Percentiles rank a stretch among this genome's conserved stretches.
Conservation (phyloP, 2,113 vertebrate species). For the Thamnophis sirtalis region DNA sequence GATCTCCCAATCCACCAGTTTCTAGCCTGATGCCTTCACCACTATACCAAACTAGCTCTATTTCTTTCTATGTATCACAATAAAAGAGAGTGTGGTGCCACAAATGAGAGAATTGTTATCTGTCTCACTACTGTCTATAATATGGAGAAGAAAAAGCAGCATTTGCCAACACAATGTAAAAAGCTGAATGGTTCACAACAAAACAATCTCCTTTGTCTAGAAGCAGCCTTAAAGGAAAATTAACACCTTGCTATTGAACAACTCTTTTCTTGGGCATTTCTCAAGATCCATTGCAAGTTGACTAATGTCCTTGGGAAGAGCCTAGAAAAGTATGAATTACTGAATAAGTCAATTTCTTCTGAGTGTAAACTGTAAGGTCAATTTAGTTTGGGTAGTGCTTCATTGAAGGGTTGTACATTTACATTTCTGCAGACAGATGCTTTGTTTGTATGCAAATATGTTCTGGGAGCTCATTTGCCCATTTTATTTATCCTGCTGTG, state of each 20-base stretch:
- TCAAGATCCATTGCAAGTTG: slow-evolving; percentile 29
- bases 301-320: slow-evolving; percentile 31
- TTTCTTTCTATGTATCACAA: neutral
- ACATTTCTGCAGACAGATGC: neutral
- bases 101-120: neutral
- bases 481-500: neutral
- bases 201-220: neutral
- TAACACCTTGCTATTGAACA: slow-evolving; percentile 42
- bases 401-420: neutral
- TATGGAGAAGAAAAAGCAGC: neutral
- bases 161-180: neutral
- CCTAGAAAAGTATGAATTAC: slow-evolving; percentile 33
- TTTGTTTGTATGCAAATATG: neutral
- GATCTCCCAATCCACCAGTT: neutral
- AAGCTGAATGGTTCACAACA: neutral
- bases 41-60: neutral
- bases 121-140: neutral
- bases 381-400: slow-evolving; percentile 6
- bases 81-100: neutral
- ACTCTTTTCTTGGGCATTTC: slow-evolving; percentile 3
- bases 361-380: neutral
- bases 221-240: slow-evolving; percentile 51
- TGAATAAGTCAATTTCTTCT: slow-evolving; percentile 7
- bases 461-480: neutral
- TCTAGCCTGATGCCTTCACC: neutral